Conservation (phyloP, 2,113 vertebrate genomes). For the Hippocampus abdominalis region DNA sequence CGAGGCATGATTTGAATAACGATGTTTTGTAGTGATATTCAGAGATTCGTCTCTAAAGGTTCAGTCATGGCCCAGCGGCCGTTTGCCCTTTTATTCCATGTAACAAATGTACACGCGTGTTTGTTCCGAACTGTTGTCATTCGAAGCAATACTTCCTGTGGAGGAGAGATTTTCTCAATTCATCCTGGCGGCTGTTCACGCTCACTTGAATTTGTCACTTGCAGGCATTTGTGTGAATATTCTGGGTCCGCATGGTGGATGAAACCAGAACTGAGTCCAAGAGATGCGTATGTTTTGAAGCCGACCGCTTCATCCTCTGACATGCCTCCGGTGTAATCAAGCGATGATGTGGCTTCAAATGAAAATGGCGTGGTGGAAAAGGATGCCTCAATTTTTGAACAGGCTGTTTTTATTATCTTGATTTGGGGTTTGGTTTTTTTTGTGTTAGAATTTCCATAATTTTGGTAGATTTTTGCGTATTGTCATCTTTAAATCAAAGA, state of each 20-base stretch:
- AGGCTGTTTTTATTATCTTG: neutral
- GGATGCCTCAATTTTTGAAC: conserved; percentile 40
- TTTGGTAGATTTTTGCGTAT: no score
- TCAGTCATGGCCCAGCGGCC: neutral
- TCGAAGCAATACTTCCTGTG: neutral
- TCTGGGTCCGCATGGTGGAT: neutral
- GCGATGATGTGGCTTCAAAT: conserved; percentile 17
- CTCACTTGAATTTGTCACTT: neutral
- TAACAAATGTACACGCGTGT: neutral
- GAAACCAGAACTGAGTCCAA: neutral
- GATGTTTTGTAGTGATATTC: neutral
- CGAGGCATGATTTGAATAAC: neutral
- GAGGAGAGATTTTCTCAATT: neutral
- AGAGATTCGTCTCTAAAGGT: neutral
- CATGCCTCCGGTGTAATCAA: conserved; percentile 20
- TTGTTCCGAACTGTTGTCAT: neutral
- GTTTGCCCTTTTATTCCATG: neutral
- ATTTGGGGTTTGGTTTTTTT: no score
- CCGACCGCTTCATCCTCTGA: conserved; percentile 2
- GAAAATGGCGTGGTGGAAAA: conserved; percentile 10
- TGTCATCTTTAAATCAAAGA: no score
- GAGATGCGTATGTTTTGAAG: conserved; percentile 2
- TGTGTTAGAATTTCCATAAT: no score
- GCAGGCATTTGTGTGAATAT: neutral
- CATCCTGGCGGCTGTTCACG: neutral